Evolutionary conservation across 2,797 vertebrate species (phyloP), one percentile per base, ranked within the genome.

Genomic region (Tapera naevia): DNA sequence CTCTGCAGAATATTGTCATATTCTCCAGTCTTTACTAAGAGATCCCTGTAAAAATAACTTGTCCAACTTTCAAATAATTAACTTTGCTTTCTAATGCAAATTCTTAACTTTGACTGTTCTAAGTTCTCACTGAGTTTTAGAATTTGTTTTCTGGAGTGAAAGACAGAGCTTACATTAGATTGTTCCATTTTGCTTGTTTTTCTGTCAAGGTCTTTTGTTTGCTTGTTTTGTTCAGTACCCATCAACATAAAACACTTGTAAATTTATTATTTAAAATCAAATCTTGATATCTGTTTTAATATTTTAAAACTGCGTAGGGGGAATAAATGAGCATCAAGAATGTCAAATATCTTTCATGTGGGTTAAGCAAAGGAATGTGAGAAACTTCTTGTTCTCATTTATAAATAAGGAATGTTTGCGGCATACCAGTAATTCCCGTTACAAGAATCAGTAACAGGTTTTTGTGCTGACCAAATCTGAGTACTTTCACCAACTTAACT

Each of bases 261-360:
- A 73, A 80, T 58, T 58, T 76, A 62, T 13, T 62, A 8, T 82
- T 80, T 92, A 39, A 76, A 94, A 91, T 22, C 7, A 73, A 80
- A 82, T 60, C 17, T 75, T 62, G 43, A 2, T 84, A 79, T 70
- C 13, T 35, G 4, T 41, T 88, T 70, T 39, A 60, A 35, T 82
- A 33, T 80, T 73, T 70, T 17, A 85, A 80, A 94, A 48, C 48
- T 81, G 61, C 75, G 79, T 85, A 61, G 64, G 91, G 83, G 17
- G 62, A 93, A 93, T 71, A 94, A 94, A 94, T 94, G 23, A 87
- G 61, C 91, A 80, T 90, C 75, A 96, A 88, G 91, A 97, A 97
- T 96, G 90, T 60, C 66, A 97, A 85, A n/a, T 95, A 95, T 96
- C 86, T 96, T 95, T 96, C 56, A 45, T 87, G 92, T 93, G 92